A percentile compares a stretch with the other conserved stretches of the same genome.
Conservation (phyloP, 2,888 invertebrate genomes). For the Hymenopus coronatus region DNA sequence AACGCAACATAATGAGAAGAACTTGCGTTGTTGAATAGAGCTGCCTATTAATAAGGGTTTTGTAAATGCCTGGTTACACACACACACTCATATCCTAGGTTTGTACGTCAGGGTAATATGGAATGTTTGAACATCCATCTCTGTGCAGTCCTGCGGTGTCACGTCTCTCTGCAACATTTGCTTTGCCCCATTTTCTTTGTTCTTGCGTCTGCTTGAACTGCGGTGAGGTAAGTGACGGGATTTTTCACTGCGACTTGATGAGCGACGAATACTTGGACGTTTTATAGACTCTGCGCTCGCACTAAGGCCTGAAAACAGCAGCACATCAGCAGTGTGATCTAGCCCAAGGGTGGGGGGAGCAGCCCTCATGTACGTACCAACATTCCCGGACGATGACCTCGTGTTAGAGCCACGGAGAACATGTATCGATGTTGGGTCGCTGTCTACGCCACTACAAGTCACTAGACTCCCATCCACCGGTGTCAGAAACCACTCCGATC, state of each 20-base stretch:
- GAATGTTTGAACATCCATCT: conserved; percentile 52
- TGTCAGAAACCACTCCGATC: conserved; percentile 96
- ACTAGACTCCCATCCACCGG: conserved; percentile 56
- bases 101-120: conserved; percentile 53
- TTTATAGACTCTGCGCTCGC: conserved; percentile 63
- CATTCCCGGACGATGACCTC: conserved; percentile 58
- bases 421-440: conserved; percentile 49
- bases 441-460: conserved; percentile 43
- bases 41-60: background rate
- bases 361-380: conserved; percentile 46
- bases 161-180: conserved; percentile 30
- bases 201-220: conserved; percentile 51
- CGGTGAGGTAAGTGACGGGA: conserved; percentile 49
- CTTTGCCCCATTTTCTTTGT: conserved; percentile 51
- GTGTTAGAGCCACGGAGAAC: conserved; percentile 49
- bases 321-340: background rate
- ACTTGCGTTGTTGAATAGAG: no score
- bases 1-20: no score
- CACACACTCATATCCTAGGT: conserved; percentile 47
- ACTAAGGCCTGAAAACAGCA: conserved; percentile 49
- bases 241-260: conserved; percentile 49
- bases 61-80: background rate
- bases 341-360: no score
- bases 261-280: conserved; percentile 54
- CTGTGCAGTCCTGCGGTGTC: conserved; percentile 50